These are phyloP conservation scores for Watsonalla cultraria DNA, from an alignment of 2,888 invertebrate species.

Conservation along the genomic window DNA sequence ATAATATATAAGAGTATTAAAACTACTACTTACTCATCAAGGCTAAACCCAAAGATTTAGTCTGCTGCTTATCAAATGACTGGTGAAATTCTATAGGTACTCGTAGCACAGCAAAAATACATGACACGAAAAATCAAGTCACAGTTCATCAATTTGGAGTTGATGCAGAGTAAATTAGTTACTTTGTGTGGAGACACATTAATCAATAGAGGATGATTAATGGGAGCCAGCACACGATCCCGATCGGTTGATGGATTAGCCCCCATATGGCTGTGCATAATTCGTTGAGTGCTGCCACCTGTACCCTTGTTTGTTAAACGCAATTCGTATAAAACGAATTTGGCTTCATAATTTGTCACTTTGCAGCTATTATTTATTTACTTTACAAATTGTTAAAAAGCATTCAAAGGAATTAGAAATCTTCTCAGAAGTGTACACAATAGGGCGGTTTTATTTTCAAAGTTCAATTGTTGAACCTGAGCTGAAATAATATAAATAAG, in stretches of 20 bases:
- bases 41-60: no score
- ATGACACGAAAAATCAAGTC: constrained; percentile 45
- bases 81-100: no score
- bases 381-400: no score
- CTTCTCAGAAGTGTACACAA: not conserved
- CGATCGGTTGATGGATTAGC: constrained; percentile 75
- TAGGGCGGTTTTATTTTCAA: not conserved
- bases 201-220: constrained; percentile 77
- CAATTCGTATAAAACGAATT: constrained; percentile 11
- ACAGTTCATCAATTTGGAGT: constrained; percentile 48
- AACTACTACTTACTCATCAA: no score
- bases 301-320: constrained; percentile 47
- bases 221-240: constrained; percentile 58
- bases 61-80: no score
- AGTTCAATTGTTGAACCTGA: not conserved
- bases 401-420: no score
- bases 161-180: constrained; percentile 57
- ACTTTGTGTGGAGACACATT: constrained; percentile 70
- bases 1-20: no score
- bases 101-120: not conserved
- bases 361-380: not conserved
- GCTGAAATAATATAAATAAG: constrained; percentile 3
- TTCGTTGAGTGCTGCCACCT: constrained; percentile 69
- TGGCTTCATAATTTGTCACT: not conserved
- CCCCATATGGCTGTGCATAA: constrained; percentile 73